Base-by-base conservation (phyloP, 2,888 invertebrate genomes). In the Muschampia plurimacula region DNA sequence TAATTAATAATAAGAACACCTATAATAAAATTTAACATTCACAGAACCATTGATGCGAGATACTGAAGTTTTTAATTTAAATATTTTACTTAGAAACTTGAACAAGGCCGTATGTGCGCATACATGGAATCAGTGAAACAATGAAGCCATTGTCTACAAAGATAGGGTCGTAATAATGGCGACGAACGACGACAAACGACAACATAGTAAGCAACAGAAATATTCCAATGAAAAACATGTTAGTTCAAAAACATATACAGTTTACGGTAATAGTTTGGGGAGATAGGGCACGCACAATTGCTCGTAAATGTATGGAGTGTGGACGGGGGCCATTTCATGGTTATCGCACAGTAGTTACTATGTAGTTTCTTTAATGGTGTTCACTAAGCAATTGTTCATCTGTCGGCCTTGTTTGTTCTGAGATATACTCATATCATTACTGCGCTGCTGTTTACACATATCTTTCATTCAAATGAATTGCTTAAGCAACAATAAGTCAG, bases 221-320 rank as follows among this genome's bases (percentile, higher is more conserved):
- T 77, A 77, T 68, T 80, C 75, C 78, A 83, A 82, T 84, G 81
- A 81, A 85, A 86, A 87, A 85, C 80, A 79, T 82, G 78, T 83
- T 77, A 81, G 80, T 77, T 80, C 81, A 79, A 82, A 82, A 85
- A 84, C 81, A 83, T 86, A 84, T 82, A 82, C 82, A 81, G 84
- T 86, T 87, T 84, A 89, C 81, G 86, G 84, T 86, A 86, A 89
- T 86, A 86, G 84, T 77, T 77, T 79, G 78, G 75, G 82, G 80
- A 83, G 91, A 92, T 91, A 91, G 84, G 89, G 88, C 91, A 92
- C 91, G 91, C 88, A 88, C 85, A 83, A 83, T 81, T 82, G 82
- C 82, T 86, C 84, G 80, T 89, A 84, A 60, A 5, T 36, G 28
- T 88, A 87, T 83, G 10, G 41, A 52, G 22, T 46, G 46, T n/a